A percentile compares a stretch with the other conserved stretches of the same genome.
phyloP scores from a whole-genome alignment of 2,888 invertebrate species.

The Nomada goodeniana region DNA sequence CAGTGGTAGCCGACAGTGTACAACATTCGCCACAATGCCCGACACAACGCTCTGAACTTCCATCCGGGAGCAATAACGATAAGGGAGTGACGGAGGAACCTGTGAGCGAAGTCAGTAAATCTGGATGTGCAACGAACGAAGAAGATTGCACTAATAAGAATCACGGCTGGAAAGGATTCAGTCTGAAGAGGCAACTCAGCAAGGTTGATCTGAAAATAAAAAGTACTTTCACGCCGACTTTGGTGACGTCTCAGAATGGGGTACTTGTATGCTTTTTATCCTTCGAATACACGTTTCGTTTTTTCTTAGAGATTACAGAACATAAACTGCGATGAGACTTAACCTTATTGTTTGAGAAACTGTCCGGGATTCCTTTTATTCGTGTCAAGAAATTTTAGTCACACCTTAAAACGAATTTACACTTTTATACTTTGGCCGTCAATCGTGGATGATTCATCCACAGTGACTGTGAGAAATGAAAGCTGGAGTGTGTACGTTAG shows the following conservation, averaged over 20 bases:
- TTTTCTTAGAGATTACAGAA: not conserved
- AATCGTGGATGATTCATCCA: too few species aligned
- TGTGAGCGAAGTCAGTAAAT: constrained; percentile 55
- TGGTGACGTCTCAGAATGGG: constrained; percentile 80
- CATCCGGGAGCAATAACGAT: constrained; percentile 66
- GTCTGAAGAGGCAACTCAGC: constrained; percentile 92
- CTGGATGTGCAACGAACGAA: constrained; percentile 59
- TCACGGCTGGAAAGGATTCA: constrained; percentile 90
- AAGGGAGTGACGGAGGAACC: constrained; percentile 72
- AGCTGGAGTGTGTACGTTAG: too few species aligned
- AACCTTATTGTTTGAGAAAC: not conserved
- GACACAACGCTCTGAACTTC: constrained; percentile 46
- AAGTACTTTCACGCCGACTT: constrained; percentile 86
- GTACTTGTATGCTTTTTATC: constrained; percentile 79
- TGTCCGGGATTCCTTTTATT: not conserved
- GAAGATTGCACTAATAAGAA: constrained; percentile 77
- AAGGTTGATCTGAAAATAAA: constrained; percentile 91
- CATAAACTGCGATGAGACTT: not conserved
- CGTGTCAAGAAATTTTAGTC: not conserved
- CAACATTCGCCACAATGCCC: constrained; percentile 69
- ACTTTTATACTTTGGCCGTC: too few species aligned
- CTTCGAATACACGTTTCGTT: constrained; percentile 14
- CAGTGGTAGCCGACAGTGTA: constrained; percentile 70
- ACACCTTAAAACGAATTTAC: too few species aligned
- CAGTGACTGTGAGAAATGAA: too few species aligned